Conservation (phyloP, 1,140 invertebrate species). For the Vanessa atalanta region DNA sequence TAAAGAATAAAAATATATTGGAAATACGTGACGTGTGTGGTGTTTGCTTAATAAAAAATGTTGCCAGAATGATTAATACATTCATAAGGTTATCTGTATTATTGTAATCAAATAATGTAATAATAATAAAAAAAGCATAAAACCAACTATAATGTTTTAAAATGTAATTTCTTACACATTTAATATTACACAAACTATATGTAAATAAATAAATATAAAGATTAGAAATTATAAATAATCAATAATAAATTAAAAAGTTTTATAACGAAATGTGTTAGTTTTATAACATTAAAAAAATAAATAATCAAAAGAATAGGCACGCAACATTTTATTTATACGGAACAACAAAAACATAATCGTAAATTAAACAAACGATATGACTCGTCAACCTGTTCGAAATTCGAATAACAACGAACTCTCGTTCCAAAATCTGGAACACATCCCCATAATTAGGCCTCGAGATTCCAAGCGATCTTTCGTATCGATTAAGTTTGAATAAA, state of each 20-base stretch:
- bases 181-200: too few species aligned
- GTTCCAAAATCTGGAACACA: constrained; percentile 10
- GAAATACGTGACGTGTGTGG: too few species aligned
- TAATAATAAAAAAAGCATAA: too few species aligned
- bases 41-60: too few species aligned
- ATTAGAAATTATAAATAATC: background rate
- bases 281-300: background rate
- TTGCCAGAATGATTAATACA: too few species aligned
- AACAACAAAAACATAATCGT: constrained; percentile 13
- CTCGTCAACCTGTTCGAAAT: background rate
- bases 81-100: too few species aligned
- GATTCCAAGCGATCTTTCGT: constrained; percentile 56
- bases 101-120: too few species aligned
- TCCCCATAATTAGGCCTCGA: constrained; percentile 37
- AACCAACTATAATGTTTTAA: too few species aligned
- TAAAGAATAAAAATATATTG: too few species aligned
- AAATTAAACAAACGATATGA: constrained; percentile 11
- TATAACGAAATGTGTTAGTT: background rate
- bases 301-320: constrained; percentile 3
- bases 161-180: too few species aligned
- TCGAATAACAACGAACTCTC: background rate
- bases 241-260: too few species aligned
- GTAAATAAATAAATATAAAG: too few species aligned
- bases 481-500: constrained; percentile 75
- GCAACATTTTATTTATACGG: background rate